Evolutionary conservation across 2,797 vertebrate genomes (phyloP), one percentile per base, ranked within the genome.

Genomic region (Urosaurus nigricauda): DNA sequence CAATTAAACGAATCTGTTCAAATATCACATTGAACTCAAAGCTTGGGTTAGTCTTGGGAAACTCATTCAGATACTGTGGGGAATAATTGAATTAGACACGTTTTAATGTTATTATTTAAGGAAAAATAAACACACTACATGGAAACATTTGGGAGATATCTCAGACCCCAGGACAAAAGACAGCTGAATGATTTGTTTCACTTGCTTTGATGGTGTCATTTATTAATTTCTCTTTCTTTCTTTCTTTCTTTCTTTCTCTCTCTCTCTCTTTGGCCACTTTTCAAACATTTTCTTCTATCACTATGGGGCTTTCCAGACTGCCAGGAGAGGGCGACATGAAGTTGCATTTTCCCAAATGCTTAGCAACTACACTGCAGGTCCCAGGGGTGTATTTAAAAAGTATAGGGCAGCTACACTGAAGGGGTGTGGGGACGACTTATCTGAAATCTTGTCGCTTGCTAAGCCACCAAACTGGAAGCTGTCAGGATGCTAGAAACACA

Each of bases 31-130:
- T 97, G 97, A 98, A 97, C 96, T 96, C 87, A 97, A 96, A 97
- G 97, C 97, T 97, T 96, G 88, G 96, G 97, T 97, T 97, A 94
- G 87, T 79, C 88, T 68, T 93, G 91, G 92, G 95, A 94, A 96
- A 94, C 87, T 92, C 94, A 93, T 93, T 94, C 93, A 93, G 92
- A 68, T 82, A 91, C 90, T 84, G 91, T 89, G 92, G 90, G 94
- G 90, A 96, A 96, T 96, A 97, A 98, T 97, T 98, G 96, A 98
- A 98, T 98, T 98, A 97, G 97, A 97, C 96, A 97, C 96, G 97
- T 97, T 98, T 97, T 98, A 98, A 97, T 96, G 97, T 98, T 97
- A 98, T 98, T 98, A 98, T 97, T 98, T 97, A 97, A 98, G 97
- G 96, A 98, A 97, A 98, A 98, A 98, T 96, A 98, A 98, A 97